Evolutionary conservation across 2,888 invertebrate genomes (phyloP), one percentile per base, ranked within the genome.

Genomic region (Leucoptera coffeella): DNA sequence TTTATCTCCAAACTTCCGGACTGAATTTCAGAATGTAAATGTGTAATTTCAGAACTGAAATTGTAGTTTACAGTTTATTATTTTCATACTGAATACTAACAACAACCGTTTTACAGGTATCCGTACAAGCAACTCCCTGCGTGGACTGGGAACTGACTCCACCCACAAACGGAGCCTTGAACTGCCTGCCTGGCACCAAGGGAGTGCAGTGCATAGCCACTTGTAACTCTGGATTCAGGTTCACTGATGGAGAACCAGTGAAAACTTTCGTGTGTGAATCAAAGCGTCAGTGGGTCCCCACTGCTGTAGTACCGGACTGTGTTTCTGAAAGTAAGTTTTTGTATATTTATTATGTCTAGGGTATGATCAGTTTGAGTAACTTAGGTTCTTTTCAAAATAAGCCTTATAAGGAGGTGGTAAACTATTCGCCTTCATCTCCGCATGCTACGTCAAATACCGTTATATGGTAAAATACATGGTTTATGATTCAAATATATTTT

Each of bases 141-240:
- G 92, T 93, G 1, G 89, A 92, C 42, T 94, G 94, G 91, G 93
- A 95, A 47, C 55, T 96, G 4, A 83, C 85, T 49, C 80, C 89
- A 4, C 93, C 95, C 1, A 83, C 85, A 1, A 85, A 93, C 51
- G 94, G 94, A 23, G 86, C 83, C 25, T 71, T 93, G 14, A 90
- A 91, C 45, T 93, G 93, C 42, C 59, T 88, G 9, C 84, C 88
- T 12, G 85, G 85, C 3, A 89, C 89, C 29, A 75, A 78, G 42
- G 89, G 89, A 29, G 73, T 88, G 22, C 86, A 91, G 39, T 94
- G 93, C 45, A 82, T 90, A 32, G 92, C 91, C 1, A 89, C 90
- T 1, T 93, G 93, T 49, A 87, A 85, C 41, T 80, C 84, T 15
- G 91, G 91, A 10, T 92, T 79, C 56, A 75, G 92, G 44, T 93